Evolutionary conservation across 2,797 vertebrate genomes (phyloP).

Genomic region (Anableps anableps): DNA sequence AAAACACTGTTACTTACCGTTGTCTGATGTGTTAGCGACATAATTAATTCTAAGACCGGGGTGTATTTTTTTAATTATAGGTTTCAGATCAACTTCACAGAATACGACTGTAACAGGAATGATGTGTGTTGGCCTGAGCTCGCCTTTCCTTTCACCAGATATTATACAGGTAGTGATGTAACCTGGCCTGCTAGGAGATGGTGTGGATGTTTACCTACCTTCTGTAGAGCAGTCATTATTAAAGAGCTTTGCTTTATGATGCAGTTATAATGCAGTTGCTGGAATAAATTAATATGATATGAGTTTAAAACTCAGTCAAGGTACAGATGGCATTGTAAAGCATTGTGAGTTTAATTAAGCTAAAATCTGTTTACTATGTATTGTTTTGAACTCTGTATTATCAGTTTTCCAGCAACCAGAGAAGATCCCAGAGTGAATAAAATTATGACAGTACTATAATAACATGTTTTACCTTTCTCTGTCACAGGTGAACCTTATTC

Average conservation of each 20-base stretch:
- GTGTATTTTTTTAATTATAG: conserved; percentile 68
- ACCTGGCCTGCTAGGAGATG: neutral
- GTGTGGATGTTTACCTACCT: neutral
- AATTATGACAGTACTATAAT: conserved; percentile 1
- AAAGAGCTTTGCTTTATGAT: neutral
- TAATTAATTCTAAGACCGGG: conserved; percentile 11
- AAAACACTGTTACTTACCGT: neutral
- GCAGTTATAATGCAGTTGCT: neutral
- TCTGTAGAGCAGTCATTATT: conserved; percentile 7
- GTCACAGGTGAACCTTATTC: conserved; percentile 87
- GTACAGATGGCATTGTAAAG: neutral
- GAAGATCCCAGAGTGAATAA: neutral
- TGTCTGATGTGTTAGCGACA: neutral
- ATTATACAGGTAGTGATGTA: conserved; percentile 87
- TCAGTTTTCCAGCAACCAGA: neutral
- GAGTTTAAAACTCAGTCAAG: neutral
- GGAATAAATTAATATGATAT: neutral
- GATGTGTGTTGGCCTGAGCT: conserved; percentile 95
- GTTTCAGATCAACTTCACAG: conserved; percentile 91
- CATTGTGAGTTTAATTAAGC: too few species aligned
- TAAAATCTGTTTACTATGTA: neutral
- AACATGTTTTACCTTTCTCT: conserved; percentile 21
- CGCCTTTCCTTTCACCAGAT: conserved; percentile 86
- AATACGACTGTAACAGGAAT: conserved; percentile 91
- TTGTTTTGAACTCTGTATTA: neutral